These are phyloP conservation scores for Seira musarum DNA, from an alignment of 2,888 invertebrate genomes.

Conservation along the genomic window DNA sequence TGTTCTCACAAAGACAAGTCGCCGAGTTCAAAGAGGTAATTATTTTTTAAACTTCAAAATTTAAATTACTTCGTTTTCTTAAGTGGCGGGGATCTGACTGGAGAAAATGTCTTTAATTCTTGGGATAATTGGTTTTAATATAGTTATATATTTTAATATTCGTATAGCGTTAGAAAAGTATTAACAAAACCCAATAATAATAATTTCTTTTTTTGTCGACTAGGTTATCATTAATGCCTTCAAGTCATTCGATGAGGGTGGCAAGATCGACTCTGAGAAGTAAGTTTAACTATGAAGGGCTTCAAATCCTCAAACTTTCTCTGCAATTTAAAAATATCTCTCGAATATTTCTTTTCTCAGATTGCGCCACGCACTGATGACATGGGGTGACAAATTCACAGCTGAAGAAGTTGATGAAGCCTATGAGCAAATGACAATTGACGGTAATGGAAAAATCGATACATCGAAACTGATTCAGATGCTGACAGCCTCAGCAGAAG, in stretches of 20 bases:
- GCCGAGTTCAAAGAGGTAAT: conserved; percentile 95
- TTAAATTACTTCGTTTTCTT: no score
- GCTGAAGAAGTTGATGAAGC: conserved; percentile 92
- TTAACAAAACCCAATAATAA: no score
- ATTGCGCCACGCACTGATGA: conserved; percentile 91
- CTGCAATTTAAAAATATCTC: no score
- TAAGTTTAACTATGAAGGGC: conserved; percentile 73
- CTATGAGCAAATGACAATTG: conserved; percentile 91
- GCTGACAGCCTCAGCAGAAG: conserved; percentile 89
- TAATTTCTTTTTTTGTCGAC: no score
- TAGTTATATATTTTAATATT: no score
- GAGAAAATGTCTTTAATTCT: no score
- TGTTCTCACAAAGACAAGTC: conserved; percentile 97
- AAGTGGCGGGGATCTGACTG: no score
- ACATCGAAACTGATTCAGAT: conserved; percentile 89
- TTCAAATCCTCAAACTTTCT: no score
- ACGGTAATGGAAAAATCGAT: conserved; percentile 92
- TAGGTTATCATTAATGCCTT: conserved; percentile 93
- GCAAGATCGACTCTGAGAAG: conserved; percentile 90
- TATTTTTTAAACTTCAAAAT: conserved; percentile 13
- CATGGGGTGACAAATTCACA: conserved; percentile 94
- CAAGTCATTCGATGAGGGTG: conserved; percentile 90
- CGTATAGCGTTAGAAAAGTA: no score
- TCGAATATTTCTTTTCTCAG: no score
- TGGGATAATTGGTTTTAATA: no score